These are phyloP conservation scores for Siniperca knerii DNA, from an alignment of 2,113 vertebrate genomes.

Conservation along the genomic window DNA sequence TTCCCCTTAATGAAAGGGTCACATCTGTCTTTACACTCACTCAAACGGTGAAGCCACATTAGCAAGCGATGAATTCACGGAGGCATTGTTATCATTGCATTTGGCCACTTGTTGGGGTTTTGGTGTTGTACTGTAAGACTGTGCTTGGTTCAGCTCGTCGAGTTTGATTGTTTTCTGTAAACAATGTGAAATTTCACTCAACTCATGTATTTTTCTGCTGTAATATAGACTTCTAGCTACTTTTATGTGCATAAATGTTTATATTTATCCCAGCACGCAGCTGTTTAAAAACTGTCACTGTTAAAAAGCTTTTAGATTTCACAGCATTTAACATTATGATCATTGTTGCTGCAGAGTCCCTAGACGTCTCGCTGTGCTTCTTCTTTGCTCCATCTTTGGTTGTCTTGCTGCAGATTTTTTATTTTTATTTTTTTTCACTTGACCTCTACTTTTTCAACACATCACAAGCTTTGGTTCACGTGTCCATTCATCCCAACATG, in stretches of 20 bases:
- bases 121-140: slow-evolving; percentile 36
- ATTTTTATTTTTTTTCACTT: not conserved
- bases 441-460: not conserved
- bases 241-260: slow-evolving; percentile 70
- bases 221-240: slow-evolving; percentile 69
- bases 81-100: slow-evolving; percentile 8
- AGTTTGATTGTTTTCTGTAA: slow-evolving; percentile 61
- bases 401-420: slow-evolving; percentile 10
- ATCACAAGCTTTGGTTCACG: slow-evolving; percentile 18
- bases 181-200: slow-evolving; percentile 69
- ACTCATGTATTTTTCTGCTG: slow-evolving; percentile 68
- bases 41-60: slow-evolving; percentile 73
- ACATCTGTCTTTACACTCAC: slow-evolving; percentile 41
- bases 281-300: slow-evolving; percentile 43
- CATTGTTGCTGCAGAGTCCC: slow-evolving; percentile 17
- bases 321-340: slow-evolving; percentile 36
- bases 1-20: slow-evolving; percentile 36
- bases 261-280: slow-evolving; percentile 65
- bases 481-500: slow-evolving; percentile 12
- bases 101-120: slow-evolving; percentile 8
- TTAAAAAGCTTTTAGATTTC: slow-evolving; percentile 45
- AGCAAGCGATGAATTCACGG: slow-evolving; percentile 52
- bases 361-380: slow-evolving; percentile 19
- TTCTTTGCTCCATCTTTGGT: slow-evolving; percentile 17
- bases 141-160: slow-evolving; percentile 38